Evolutionary conservation across 1,140 invertebrate genomes (phyloP), one percentile per base, ranked within the genome.

Genomic region (Anastatus disparis): DNA sequence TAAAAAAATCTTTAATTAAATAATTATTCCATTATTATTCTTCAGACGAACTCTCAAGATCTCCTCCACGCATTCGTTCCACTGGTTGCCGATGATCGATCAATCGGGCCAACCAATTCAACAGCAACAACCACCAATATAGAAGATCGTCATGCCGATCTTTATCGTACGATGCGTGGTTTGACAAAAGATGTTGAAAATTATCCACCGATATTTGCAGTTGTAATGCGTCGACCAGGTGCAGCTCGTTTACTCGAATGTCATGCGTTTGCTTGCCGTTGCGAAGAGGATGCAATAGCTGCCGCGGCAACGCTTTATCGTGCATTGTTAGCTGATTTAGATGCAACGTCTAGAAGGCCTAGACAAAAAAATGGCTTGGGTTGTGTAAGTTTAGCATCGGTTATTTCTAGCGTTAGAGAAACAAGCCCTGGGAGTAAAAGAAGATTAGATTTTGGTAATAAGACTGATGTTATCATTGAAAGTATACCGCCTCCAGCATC

Each of bases 291-390:
- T 81, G 94, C 95, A 24, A 92, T 97, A 29, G 93, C 94, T 0
- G 94, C 96, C 66, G 95, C 95, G 1, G 94, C 94, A 8, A 96
- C 94, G 58, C 86, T 96, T 50, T 96, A 96, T 82, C 93, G 95
- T 81, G 93, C 93, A 0, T 84, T 96, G 55, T 90, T 96, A 82
- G 90, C 91, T 26, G 93, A 94, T 79, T 91, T 96, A 86, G 90
- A 91, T 70, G 84, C 83, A 9, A 67, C 46, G n/a, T 24, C 87
- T n/a, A 81, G 85, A 81, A 79, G 81, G 80, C 82, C 89, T 84
- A 55, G 90, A 87, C 81, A 93, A 87, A 76, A 87, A 82, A 93
- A 93, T 71, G 93, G 93, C 15, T 86, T 92, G 10, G 91, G 90
- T 64, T 91, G 91, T 76, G 87, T 91, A 66, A 91, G 91, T 80